Conservation (phyloP, 2,113 vertebrate genomes). For the Osmerus eperlanus region DNA sequence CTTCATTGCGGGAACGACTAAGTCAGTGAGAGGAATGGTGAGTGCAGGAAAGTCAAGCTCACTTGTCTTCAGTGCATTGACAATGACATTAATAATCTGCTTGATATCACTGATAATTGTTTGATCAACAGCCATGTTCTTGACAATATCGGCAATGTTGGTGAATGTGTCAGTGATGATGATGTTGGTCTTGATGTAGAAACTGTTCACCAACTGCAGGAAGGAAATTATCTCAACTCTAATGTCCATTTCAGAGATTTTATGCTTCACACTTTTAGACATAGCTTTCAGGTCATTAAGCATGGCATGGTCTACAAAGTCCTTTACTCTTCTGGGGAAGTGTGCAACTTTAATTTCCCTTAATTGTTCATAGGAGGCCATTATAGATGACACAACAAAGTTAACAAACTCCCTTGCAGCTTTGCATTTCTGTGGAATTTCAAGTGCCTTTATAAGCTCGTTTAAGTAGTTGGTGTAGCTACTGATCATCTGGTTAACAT, state of each 20-base stretch:
- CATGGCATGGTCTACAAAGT: slow-evolving; percentile 60
- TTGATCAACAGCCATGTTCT: slow-evolving; percentile 38
- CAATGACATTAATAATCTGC: slow-evolving; percentile 50
- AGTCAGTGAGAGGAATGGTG: slow-evolving; percentile 82
- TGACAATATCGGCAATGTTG: slow-evolving; percentile 48
- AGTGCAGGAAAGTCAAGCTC: slow-evolving; percentile 78
- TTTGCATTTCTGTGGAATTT: slow-evolving; percentile 80
- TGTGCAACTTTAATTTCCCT: slow-evolving; percentile 70
- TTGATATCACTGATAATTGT: slow-evolving; percentile 44
- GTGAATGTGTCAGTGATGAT: slow-evolving; percentile 56
- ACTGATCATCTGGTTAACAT: slow-evolving; percentile 70
- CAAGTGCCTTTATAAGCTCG: slow-evolving; percentile 69
- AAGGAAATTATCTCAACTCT: slow-evolving; percentile 52
- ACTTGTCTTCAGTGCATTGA: slow-evolving; percentile 64
- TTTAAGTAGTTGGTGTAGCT: slow-evolving; percentile 68
- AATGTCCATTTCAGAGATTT: slow-evolving; percentile 73
- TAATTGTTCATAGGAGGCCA: slow-evolving; percentile 59
- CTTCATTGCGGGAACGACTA: slow-evolving; percentile 74
- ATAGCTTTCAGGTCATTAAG: slow-evolving; percentile 65
- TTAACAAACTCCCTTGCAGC: slow-evolving; percentile 70
- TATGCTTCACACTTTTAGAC: slow-evolving; percentile 67
- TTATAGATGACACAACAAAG: slow-evolving; percentile 50
- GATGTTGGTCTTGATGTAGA: slow-evolving; percentile 51
- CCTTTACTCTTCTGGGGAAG: slow-evolving; percentile 68
- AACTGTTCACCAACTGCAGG: slow-evolving; percentile 57